phyloP scores from a whole-genome alignment of 2,113 vertebrate species.

The Austrofundulus limnaeus region DNA sequence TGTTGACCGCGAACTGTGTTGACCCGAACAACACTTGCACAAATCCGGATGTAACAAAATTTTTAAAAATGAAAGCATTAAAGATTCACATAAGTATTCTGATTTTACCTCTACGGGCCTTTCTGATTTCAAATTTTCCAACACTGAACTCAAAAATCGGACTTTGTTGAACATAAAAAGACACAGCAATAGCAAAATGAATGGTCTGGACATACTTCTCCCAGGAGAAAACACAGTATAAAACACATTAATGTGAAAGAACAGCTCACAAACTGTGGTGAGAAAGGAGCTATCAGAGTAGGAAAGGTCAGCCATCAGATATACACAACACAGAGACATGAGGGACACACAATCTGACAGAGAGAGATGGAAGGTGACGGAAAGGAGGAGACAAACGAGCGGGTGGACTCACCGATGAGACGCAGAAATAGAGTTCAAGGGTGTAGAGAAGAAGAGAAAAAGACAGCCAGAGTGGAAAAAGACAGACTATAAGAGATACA shows the following conservation, averaged over 20 bases:
- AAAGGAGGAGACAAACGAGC: constrained; percentile 37
- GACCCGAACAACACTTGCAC: too few relatives aligned
- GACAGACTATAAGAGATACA: constrained; percentile 65
- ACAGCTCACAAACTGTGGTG: constrained; percentile 56
- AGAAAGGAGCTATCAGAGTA: constrained; percentile 77
- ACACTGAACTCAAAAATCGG: neutral
- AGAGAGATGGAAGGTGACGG: constrained; percentile 63
- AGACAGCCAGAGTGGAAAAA: constrained; percentile 49
- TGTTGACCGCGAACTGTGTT: too few relatives aligned
- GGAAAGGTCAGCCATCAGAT: constrained; percentile 81
- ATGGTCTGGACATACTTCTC: constrained; percentile 51
- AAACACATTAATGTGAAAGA: constrained; percentile 54
- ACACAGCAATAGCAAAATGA: constrained; percentile 53
- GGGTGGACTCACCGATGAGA: constrained; percentile 50
- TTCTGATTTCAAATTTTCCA: constrained; percentile 7
- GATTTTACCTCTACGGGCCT: too few relatives aligned
- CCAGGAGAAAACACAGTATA: constrained; percentile 37
- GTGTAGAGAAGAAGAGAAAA: constrained; percentile 48
- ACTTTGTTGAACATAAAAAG: constrained; percentile 41
- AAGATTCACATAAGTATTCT: neutral
- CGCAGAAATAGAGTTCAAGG: constrained; percentile 72
- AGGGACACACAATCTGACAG: constrained; percentile 63
- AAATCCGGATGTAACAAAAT: too few relatives aligned
- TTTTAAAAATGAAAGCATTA: neutral
- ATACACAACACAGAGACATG: constrained; percentile 65